These are phyloP conservation scores for Catocala fraxini DNA, from an alignment of 2,888 invertebrate species.

Conservation along the genomic window DNA sequence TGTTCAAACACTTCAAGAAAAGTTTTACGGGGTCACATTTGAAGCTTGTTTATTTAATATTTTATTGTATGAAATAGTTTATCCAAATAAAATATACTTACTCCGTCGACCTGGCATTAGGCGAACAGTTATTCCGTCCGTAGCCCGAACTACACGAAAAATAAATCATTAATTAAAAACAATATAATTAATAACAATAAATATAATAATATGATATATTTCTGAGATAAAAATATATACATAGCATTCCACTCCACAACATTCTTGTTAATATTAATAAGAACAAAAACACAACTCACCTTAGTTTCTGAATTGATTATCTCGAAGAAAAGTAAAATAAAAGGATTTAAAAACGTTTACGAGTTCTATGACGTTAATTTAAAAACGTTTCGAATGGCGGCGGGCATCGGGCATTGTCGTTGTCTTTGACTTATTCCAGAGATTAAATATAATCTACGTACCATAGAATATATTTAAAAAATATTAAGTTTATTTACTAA, in stretches of 20 bases:
- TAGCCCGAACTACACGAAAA: conserved; percentile 78
- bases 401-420: too few relatives aligned
- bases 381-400: too few relatives aligned
- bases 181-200: conserved; percentile 11
- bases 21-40: too few relatives aligned
- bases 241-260: conserved; percentile 70
- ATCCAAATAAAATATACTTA: conserved; percentile 64
- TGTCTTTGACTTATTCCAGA: too few relatives aligned
- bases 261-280: conserved; percentile 61
- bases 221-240: conserved; percentile 39
- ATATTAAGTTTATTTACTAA: too few relatives aligned
- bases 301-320: conserved; percentile 26
- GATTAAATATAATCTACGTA: too few relatives aligned
- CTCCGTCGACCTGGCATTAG: conserved; percentile 85
- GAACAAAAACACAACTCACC: conserved; percentile 63
- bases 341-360: conserved; percentile 54
- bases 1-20: too few relatives aligned
- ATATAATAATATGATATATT: conserved; percentile 18
- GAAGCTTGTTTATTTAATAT: too few relatives aligned
- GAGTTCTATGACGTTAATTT: conserved; percentile 26
- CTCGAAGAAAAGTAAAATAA: conserved; percentile 6
- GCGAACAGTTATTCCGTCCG: conserved; percentile 84
- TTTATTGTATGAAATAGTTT: too few relatives aligned
- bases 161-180: conserved; percentile 28
- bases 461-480: too few relatives aligned